These are phyloP conservation scores for Suncus etruscus DNA, from an alignment of 2,113 vertebrate species.

Conservation along the genomic window DNA sequence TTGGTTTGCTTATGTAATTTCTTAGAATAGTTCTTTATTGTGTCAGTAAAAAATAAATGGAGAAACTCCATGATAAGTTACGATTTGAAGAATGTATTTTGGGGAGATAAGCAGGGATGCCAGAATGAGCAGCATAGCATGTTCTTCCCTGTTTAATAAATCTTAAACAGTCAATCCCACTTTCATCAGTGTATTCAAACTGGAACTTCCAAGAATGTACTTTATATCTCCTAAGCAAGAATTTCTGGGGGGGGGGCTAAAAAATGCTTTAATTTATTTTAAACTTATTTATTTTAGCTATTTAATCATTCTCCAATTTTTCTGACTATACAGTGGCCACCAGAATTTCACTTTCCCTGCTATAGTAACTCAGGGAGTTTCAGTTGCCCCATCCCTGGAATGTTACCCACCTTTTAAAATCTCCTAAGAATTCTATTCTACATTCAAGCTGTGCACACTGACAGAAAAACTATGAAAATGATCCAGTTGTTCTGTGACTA, in stretches of 20 bases:
- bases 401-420: neutral
- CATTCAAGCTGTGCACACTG: neutral
- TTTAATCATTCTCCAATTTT: neutral
- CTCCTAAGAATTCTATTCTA: neutral
- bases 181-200: constrained; percentile 20
- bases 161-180: neutral
- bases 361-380: neutral
- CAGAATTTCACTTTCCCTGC: neutral
- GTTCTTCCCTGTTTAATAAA: constrained; percentile 18
- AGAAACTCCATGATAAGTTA: neutral
- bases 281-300: too few species aligned
- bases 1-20: constrained; percentile 1
- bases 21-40: neutral
- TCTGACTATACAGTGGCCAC: neutral
- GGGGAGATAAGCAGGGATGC: neutral
- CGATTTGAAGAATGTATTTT: neutral
- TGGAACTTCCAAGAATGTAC: constrained; percentile 4
- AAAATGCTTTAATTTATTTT: neutral
- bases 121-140: neutral
- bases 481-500: neutral
- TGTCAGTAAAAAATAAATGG: neutral
- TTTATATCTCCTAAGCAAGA: constrained; percentile 31
- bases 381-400: neutral
- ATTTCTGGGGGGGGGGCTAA: constrained; percentile 9
- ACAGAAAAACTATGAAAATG: constrained; percentile 19